A percentile compares a stretch with the other conserved stretches of the same genome.
Evolutionary conservation across 92 coral and sea anemone species (phyloP).

Genomic region (Paramuricea clavata): DNA sequence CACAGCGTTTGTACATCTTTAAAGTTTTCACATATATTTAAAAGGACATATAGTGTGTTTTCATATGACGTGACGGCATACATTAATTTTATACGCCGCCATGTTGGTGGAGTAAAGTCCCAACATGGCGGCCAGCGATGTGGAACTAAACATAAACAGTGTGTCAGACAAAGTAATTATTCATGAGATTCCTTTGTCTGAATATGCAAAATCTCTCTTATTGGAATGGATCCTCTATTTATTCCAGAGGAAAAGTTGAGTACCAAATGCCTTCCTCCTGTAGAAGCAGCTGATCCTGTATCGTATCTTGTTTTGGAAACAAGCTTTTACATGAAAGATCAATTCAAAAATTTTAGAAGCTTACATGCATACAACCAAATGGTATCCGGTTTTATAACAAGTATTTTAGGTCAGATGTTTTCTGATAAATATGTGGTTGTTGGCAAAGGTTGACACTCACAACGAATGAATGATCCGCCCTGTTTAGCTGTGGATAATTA

Average conservation of each 20-base stretch:
- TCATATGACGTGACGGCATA: background rate
- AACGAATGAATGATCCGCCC: slow-evolving; percentile 71
- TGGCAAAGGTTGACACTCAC: slow-evolving; percentile 60
- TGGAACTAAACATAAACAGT: slow-evolving; percentile 12
- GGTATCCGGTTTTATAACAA: slow-evolving; percentile 40
- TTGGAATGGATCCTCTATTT: slow-evolving; percentile 47
- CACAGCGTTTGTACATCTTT: too few relatives aligned
- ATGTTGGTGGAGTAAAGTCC: too few relatives aligned
- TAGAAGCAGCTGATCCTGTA: slow-evolving; percentile 30
- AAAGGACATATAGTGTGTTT: slow-evolving; percentile 18
- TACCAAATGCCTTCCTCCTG: slow-evolving; percentile 44
- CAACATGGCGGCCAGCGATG: slow-evolving; percentile 10
- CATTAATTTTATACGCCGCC: too few relatives aligned
- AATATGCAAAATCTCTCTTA: slow-evolving; percentile 27
- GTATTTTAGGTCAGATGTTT: slow-evolving; percentile 54
- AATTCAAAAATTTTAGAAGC: slow-evolving; percentile 53
- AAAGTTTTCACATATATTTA: too few relatives aligned
- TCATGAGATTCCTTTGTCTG: too few relatives aligned
- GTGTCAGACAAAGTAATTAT: slow-evolving; percentile 8
- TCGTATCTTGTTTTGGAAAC: slow-evolving; percentile 66
- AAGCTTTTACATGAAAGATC: slow-evolving; percentile 47
- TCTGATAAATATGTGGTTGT: slow-evolving; percentile 54
- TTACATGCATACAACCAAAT: slow-evolving; percentile 37
- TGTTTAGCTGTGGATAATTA: slow-evolving; percentile 42
- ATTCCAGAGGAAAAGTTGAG: slow-evolving; percentile 41